These are phyloP conservation scores for Gymnarchus niloticus DNA, from an alignment of 2,113 vertebrate species.

Conservation along the genomic window DNA sequence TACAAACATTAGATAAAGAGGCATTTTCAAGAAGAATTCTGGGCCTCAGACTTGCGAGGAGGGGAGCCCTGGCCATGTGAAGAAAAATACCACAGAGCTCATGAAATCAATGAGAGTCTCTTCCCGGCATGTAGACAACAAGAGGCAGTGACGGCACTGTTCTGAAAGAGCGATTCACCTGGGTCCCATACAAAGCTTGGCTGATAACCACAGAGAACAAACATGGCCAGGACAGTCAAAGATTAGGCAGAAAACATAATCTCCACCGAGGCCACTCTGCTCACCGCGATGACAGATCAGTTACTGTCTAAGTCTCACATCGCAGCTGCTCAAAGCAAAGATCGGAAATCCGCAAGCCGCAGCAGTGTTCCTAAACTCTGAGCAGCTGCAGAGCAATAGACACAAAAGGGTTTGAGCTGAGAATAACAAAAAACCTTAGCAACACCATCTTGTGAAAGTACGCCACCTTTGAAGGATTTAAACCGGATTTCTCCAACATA, in stretches of 20 bases:
- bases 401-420: background rate
- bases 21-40: background rate
- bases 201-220: background rate
- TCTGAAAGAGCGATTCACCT: background rate
- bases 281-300: background rate
- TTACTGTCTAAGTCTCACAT: too few species aligned
- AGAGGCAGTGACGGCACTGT: background rate
- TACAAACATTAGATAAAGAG: background rate
- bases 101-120: background rate
- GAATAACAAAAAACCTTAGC: background rate
- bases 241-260: background rate
- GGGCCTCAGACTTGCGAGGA: background rate
- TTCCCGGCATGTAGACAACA: background rate
- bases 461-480: background rate
- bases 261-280: background rate
- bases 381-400: background rate
- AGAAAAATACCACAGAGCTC: background rate
- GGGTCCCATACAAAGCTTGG: background rate
- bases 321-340: background rate
- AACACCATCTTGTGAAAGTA: background rate
- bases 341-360: background rate
- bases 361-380: background rate
- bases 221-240: background rate
- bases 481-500: background rate
- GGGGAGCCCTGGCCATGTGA: background rate